phyloP scores from a whole-genome alignment of 2,888 invertebrate genomes.

The Mimumesa dahlbomi region DNA sequence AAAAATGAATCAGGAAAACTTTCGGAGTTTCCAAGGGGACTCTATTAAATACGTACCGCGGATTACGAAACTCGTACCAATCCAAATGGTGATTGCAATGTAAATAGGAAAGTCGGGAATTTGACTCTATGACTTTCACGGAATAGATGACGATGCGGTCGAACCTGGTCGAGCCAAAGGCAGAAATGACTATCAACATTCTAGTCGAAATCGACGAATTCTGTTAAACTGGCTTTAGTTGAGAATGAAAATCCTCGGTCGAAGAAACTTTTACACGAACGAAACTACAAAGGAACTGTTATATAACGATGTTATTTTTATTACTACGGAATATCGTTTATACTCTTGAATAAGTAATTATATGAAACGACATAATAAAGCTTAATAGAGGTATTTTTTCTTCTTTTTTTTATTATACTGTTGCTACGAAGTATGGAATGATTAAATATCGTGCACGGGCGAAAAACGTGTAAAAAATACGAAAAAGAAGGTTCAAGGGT shows the following conservation, averaged over 20 bases:
- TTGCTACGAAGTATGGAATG: not conserved
- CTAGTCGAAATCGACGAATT: conserved; percentile 13
- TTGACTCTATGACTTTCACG: not conserved
- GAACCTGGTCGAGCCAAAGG: not conserved
- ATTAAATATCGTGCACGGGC: not conserved
- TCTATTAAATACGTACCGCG: conserved; percentile 1
- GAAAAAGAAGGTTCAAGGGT: not conserved
- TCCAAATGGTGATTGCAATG: conserved; percentile 28
- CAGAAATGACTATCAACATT: conserved; percentile 15
- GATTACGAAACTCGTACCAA: conserved; percentile 9
- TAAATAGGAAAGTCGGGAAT: conserved; percentile 22
- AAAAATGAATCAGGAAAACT: conserved; percentile 12
- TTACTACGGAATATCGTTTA: no score
- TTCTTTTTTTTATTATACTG: no score
- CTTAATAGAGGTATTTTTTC: no score
- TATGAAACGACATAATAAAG: no score
- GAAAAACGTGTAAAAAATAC: not conserved
- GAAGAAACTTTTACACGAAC: no score
- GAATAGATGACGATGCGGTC: conserved; percentile 1
- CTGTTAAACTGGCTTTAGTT: no score
- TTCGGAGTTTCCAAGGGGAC: conserved; percentile 9
- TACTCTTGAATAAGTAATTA: no score
- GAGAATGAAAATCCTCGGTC: no score
- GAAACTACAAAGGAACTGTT: no score
- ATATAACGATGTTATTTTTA: no score